A percentile compares a stretch with the other conserved stretches of the same genome.
phyloP scores from a whole-genome alignment of 2,888 invertebrate species.

The Colostygia pectinataria region DNA sequence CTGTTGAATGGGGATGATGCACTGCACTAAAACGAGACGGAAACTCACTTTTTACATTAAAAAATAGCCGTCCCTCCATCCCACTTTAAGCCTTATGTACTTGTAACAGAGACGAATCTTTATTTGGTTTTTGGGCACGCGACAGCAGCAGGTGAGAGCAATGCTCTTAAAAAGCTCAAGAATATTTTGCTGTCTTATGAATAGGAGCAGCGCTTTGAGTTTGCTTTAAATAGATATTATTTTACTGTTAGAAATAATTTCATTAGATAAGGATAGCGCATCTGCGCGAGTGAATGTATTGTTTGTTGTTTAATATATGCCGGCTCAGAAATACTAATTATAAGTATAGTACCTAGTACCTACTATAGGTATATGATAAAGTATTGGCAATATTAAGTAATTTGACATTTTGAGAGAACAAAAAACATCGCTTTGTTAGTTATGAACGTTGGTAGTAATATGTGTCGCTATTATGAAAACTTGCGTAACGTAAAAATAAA shows the following conservation, averaged over 20 bases:
- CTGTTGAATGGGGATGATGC: slow-evolving; percentile 66
- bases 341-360: no score
- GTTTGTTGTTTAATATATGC: no score
- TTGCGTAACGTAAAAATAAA: slow-evolving; percentile 1
- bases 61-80: slow-evolving; percentile 47
- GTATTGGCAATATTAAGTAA: no score
- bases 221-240: slow-evolving; percentile 42
- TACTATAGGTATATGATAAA: no score
- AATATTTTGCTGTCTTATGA: slow-evolving; percentile 66
- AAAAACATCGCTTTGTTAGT: no score
- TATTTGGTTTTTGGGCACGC: slow-evolving; percentile 56
- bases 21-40: slow-evolving; percentile 61
- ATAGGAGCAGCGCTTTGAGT: slow-evolving; percentile 55
- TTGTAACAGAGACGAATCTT: slow-evolving; percentile 36
- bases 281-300: no score
- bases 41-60: slow-evolving; percentile 65
- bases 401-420: no score
- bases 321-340: no score
- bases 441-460: no score
- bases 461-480: no score
- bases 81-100: slow-evolving; percentile 31
- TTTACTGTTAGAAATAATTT: slow-evolving; percentile 15
- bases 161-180: slow-evolving; percentile 72
- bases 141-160: slow-evolving; percentile 78
- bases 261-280: no score